These are phyloP conservation scores for Pelvicachromis taeniatus DNA, from an alignment of 2,113 vertebrate species.

Conservation along the genomic window DNA sequence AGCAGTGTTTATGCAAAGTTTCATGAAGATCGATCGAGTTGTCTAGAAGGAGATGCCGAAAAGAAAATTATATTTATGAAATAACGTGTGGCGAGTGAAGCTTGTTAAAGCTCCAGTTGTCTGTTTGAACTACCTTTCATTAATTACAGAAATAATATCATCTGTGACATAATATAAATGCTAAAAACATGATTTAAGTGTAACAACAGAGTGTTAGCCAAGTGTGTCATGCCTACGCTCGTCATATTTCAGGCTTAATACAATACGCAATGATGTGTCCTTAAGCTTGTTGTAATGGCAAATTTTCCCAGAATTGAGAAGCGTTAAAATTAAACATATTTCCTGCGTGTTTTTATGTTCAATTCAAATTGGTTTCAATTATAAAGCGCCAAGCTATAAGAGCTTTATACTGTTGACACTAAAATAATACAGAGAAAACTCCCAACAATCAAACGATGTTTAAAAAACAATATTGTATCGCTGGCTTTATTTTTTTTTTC, in stretches of 20 bases:
- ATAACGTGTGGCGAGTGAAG: neutral
- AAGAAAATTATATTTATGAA: neutral
- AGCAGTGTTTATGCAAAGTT: neutral
- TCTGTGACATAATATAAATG: neutral
- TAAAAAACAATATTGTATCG: accelerated
- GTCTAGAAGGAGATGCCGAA: neutral
- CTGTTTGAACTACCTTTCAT: neutral
- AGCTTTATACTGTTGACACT: neutral
- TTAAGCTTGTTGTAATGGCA: neutral
- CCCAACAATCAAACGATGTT: neutral
- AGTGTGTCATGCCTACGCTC: neutral
- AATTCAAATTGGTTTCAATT: neutral
- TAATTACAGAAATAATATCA: accelerated
- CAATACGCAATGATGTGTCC: neutral
- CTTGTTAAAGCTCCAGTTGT: neutral
- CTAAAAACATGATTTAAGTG: neutral
- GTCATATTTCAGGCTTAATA: neutral
- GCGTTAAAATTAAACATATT: neutral
- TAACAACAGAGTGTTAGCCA: neutral
- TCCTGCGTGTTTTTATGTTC: neutral
- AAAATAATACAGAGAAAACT: neutral
- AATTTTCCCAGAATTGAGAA: neutral
- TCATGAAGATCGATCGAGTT: neutral
- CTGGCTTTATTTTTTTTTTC: neutral
- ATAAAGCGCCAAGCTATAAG: accelerated